Evolutionary conservation across 2,113 vertebrate species (phyloP).

Genomic region (Taurulus bubalis): DNA sequence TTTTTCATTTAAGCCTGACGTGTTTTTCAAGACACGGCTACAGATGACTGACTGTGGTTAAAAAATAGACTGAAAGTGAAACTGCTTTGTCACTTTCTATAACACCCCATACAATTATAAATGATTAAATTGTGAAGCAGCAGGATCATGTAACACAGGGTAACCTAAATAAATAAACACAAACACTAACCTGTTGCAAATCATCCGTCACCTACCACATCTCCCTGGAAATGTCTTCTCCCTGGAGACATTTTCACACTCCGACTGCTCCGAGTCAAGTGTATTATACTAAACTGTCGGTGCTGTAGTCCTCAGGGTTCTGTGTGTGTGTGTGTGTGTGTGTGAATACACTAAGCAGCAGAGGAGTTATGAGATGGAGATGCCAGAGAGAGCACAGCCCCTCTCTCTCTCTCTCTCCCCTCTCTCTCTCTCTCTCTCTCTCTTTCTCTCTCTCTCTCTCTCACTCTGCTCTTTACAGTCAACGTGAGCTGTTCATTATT

Average conservation of each 20-base stretch:
- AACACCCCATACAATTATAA: not conserved
- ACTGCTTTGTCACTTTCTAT: slow-evolving; percentile 42
- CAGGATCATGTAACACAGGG: too few species aligned
- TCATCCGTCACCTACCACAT: slow-evolving; percentile 18
- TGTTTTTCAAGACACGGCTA: not conserved
- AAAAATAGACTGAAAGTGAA: slow-evolving; percentile 59
- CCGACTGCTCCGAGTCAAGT: not conserved
- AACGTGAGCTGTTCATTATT: slow-evolving; percentile 65
- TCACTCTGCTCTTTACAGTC: slow-evolving; percentile 51
- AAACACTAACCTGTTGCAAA: slow-evolving; percentile 62
- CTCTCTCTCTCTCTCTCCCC: slow-evolving; percentile 24
- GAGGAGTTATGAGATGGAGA: slow-evolving; percentile 66
- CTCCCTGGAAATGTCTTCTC: slow-evolving; percentile 41
- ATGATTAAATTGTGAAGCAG: not conserved
- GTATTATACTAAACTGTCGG: slow-evolving; percentile 2
- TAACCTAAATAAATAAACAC: not conserved
- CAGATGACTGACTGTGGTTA: slow-evolving; percentile 23
- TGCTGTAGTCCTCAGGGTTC: slow-evolving; percentile 33
- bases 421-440: slow-evolving; percentile 26
- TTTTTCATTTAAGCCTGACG: not conserved
- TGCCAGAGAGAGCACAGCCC: slow-evolving; percentile 61
- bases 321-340: slow-evolving; percentile 44
- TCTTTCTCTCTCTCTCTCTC: slow-evolving; percentile 25
- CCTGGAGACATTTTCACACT: slow-evolving; percentile 14
- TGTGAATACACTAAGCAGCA: slow-evolving; percentile 23